Percentiles rank a stretch among this genome's conserved stretches.
Evolutionary conservation across 2,797 vertebrate genomes (phyloP).

Genomic region (Adrianichthys oophorus): DNA sequence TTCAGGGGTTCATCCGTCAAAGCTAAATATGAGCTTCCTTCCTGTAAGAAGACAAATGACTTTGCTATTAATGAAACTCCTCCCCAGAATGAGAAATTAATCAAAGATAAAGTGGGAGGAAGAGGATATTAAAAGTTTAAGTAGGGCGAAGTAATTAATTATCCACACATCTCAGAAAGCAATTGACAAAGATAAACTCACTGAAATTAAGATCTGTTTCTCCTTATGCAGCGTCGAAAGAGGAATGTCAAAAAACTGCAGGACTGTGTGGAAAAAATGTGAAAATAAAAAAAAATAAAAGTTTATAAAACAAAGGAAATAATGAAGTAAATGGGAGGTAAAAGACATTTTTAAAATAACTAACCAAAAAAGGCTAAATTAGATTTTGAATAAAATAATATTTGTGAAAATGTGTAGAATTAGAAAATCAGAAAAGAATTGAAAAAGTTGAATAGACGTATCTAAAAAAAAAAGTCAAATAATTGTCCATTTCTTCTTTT

Average conservation of each 20-base stretch:
- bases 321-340: not conserved
- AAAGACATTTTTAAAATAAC: too few species aligned
- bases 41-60: conserved; percentile 77
- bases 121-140: conserved; percentile 82
- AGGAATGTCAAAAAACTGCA: conserved; percentile 19
- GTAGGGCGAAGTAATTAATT: conserved; percentile 72
- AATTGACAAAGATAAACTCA: conserved; percentile 70
- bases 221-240: conserved; percentile 42
- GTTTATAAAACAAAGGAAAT: not conserved
- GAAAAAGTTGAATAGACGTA: not conserved
- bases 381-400: too few species aligned
- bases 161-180: conserved; percentile 51
- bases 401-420: too few species aligned
- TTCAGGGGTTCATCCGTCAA: conserved; percentile 67
- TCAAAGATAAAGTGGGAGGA: conserved; percentile 72
- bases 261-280: not conserved
- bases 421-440: not conserved
- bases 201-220: conserved; percentile 50
- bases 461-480: not conserved
- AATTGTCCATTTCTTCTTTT: conserved; percentile 27
- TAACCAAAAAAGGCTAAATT: too few species aligned
- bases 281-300: not conserved
- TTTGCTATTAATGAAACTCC: conserved; percentile 82
- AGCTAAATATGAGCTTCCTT: conserved; percentile 61
- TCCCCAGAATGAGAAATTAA: conserved; percentile 76